These are phyloP conservation scores for Spinibarbus caldwelli DNA, from an alignment of 2,797 vertebrate species.

Conservation along the genomic window DNA sequence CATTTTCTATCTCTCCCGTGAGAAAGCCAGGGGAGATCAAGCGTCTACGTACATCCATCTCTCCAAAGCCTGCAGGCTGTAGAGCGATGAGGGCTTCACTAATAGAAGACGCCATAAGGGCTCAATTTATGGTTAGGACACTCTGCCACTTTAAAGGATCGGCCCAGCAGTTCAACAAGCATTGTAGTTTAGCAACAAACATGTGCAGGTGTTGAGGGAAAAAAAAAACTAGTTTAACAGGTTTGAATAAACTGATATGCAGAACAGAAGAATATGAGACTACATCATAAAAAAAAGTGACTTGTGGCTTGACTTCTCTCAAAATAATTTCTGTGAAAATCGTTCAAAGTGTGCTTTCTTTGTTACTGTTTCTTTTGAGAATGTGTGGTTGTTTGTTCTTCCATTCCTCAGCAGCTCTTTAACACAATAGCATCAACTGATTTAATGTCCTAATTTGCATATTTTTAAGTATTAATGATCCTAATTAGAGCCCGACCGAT, in stretches of 20 bases:
- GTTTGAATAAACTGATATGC: not conserved
- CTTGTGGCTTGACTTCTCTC: not conserved
- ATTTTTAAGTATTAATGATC: not conserved
- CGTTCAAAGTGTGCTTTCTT: not conserved
- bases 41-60: not conserved
- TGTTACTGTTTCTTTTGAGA: not conserved
- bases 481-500: too few relatives aligned
- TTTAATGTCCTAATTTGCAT: slow-evolving; percentile 23
- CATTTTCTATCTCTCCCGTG: not conserved
- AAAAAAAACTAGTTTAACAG: not conserved
- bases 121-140: not conserved
- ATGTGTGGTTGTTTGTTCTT: not conserved
- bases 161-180: not conserved
- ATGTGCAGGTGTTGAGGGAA: not conserved
- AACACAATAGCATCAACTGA: slow-evolving; percentile 17
- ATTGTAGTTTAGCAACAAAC: slow-evolving; percentile 4
- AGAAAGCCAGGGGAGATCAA: slow-evolving; percentile 28
- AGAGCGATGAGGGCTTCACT: not conserved
- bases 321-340: not conserved
- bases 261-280: too few relatives aligned
- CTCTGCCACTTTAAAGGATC: not conserved
- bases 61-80: not conserved
- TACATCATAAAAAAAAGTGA: not conserved
- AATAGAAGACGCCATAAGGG: not conserved
- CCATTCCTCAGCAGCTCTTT: not conserved